A percentile compares a stretch with the other conserved stretches of the same genome.
phyloP scores from a whole-genome alignment of 2,888 invertebrate genomes.

The Diplazon laetatorius region DNA sequence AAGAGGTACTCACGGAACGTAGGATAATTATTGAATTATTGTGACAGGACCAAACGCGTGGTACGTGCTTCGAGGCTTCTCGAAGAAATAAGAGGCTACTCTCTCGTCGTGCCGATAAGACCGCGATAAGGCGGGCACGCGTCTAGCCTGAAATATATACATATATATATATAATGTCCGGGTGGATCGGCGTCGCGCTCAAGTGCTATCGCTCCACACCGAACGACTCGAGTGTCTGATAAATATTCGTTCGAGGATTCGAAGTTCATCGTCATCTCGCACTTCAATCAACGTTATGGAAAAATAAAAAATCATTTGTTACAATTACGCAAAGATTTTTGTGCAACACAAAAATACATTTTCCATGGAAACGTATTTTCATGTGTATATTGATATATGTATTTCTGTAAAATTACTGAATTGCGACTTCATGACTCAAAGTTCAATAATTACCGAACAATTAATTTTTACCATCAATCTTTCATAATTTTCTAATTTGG shows the following conservation, averaged over 20 bases:
- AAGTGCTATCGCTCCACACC: constrained; percentile 8
- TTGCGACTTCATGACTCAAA: no score
- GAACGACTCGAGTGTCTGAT: constrained; percentile 27
- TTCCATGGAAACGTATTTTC: no score
- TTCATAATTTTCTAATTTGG: no score
- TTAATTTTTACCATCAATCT: no score
- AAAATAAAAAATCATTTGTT: not conserved
- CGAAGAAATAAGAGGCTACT: constrained; percentile 39
- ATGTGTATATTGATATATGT: no score
- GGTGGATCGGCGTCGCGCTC: not conserved
- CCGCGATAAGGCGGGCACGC: constrained; percentile 48
- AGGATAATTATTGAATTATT: constrained; percentile 70
- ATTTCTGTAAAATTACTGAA: no score
- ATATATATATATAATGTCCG: not conserved
- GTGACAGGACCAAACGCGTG: constrained; percentile 57
- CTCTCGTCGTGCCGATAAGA: constrained; percentile 40
- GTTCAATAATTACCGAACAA: no score
- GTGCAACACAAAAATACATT: no score
- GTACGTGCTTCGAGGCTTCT: constrained; percentile 37
- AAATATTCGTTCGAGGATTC: constrained; percentile 15
- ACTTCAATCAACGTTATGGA: not conserved
- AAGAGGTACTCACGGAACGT: constrained; percentile 64
- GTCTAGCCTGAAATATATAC: constrained; percentile 29
- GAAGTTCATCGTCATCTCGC: not conserved
- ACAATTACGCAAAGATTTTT: not conserved